A percentile compares a stretch with the other conserved stretches of the same genome.
phyloP scores from a whole-genome alignment of 2,113 vertebrate genomes.

The Phyllopteryx taeniolatus region DNA sequence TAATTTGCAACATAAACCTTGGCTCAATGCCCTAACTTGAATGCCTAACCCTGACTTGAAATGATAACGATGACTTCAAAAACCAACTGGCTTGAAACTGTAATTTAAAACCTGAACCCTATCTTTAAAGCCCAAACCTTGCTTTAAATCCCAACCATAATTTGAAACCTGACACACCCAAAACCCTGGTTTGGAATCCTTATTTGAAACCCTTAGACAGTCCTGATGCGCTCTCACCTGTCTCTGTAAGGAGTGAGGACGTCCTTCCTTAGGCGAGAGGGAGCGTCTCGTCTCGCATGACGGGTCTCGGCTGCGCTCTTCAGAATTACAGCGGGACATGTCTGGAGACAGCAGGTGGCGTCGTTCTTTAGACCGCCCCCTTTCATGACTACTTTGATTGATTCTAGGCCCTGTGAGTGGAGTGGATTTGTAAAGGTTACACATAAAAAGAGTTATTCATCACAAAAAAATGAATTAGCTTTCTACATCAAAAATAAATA shows the following conservation, averaged over 20 bases:
- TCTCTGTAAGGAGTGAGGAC: slow-evolving; percentile 72
- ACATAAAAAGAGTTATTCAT: background rate
- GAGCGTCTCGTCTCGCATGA: slow-evolving; percentile 79
- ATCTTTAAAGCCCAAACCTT: no score
- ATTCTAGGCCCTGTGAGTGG: slow-evolving; percentile 76
- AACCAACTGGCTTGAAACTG: no score
- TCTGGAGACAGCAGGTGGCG: slow-evolving; percentile 94
- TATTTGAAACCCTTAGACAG: background rate
- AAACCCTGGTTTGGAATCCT: background rate
- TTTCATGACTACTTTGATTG: slow-evolving; percentile 82
- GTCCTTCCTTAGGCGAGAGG: slow-evolving; percentile 85
- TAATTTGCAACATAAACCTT: no score
- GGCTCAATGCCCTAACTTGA: no score
- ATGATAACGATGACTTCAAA: no score
- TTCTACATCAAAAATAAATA: no score
- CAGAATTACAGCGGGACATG: slow-evolving; percentile 91
- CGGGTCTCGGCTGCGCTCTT: slow-evolving; percentile 85
- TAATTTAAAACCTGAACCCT: no score
- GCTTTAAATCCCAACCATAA: background rate
- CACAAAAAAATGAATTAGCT: no score
- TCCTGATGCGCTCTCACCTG: slow-evolving; percentile 64
- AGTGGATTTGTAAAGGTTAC: slow-evolving; percentile 10
- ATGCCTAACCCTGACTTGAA: no score
- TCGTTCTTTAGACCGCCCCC: slow-evolving; percentile 93
- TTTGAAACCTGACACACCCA: background rate